These are phyloP conservation scores for Tamias sibiricus DNA, from an alignment of 2,113 vertebrate genomes.

Conservation along the genomic window DNA sequence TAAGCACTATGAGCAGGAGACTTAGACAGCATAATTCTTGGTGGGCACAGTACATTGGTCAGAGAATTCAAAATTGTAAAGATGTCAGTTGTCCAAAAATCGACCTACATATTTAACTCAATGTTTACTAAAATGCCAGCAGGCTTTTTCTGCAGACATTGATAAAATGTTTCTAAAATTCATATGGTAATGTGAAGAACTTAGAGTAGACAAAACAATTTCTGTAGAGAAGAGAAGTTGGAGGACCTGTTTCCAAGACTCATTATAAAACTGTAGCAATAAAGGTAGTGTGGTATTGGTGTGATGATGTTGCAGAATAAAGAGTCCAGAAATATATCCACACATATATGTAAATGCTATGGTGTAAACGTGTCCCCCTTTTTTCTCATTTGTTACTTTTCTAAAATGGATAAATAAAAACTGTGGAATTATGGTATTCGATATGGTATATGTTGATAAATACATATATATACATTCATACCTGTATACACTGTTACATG, in stretches of 20 bases:
- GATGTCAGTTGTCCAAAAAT: neutral
- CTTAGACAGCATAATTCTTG: neutral
- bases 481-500: neutral
- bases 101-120: neutral
- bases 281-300: neutral
- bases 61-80: neutral
- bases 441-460: neutral
- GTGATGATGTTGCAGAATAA: neutral
- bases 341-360: neutral
- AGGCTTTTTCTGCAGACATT: neutral
- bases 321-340: neutral
- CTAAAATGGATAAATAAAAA: neutral
- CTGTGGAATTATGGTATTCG: neutral
- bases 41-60: neutral
- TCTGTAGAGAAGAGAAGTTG: neutral
- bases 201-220: neutral
- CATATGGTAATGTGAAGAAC: neutral
- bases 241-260: neutral
- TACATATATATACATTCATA: neutral
- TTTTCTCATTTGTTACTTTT: neutral
- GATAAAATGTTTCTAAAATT: neutral
- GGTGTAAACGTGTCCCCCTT: neutral
- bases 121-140: neutral
- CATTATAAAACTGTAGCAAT: neutral
- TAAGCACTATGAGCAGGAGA: neutral